phyloP scores from a whole-genome alignment of 2,113 vertebrate species.

The Archilochus colubris region DNA sequence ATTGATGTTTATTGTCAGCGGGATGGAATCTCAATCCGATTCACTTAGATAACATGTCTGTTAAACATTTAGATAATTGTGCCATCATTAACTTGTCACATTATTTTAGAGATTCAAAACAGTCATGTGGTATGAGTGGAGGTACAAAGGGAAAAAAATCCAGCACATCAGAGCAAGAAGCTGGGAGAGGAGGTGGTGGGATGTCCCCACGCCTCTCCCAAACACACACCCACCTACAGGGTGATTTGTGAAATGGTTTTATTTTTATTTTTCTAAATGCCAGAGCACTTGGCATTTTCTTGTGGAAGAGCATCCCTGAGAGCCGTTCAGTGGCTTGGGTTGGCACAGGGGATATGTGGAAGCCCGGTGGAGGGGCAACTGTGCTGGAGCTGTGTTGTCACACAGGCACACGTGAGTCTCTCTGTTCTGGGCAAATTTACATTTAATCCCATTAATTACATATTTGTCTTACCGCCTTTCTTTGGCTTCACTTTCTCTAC shows the following conservation, averaged over 20 bases:
- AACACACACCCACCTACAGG: fast-evolving
- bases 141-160: constrained; percentile 45
- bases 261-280: no score
- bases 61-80: constrained; percentile 99
- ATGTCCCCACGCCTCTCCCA: neutral
- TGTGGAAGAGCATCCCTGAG: neutral
- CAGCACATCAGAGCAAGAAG: neutral
- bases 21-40: constrained; percentile 92
- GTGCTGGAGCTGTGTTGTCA: fast-evolving
- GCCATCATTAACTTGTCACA: constrained; percentile 98
- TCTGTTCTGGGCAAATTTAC: neutral
- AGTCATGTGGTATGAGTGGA: constrained; percentile 69
- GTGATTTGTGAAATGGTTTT: neutral
- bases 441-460: fast-evolving
- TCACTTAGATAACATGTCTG: constrained; percentile 92
- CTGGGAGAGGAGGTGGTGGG: neutral
- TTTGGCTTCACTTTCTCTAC: neutral
- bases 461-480: neutral
- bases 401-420: fast-evolving
- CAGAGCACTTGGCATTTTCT: neutral
- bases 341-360: neutral
- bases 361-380: neutral
- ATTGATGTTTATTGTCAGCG: constrained; percentile 87
- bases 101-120: constrained; percentile 92
- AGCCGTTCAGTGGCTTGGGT: fast-evolving